Evolutionary conservation across 1,140 invertebrate species (phyloP), one percentile per base, ranked within the genome.

Genomic region (Bombus confusus): DNA sequence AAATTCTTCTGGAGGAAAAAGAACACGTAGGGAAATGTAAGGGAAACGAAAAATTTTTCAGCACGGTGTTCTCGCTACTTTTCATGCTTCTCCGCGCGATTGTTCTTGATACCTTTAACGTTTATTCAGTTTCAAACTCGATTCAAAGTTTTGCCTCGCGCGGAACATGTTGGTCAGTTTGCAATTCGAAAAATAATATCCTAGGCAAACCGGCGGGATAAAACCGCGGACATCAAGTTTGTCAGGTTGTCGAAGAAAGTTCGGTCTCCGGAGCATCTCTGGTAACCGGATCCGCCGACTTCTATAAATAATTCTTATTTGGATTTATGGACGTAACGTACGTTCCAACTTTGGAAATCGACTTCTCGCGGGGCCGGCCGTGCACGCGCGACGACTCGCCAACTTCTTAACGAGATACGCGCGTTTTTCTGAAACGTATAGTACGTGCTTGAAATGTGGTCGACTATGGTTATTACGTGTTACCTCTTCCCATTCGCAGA

Each of bases 301-400:
- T 89, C 87, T 91, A 93, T 93, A 93, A 93, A 93, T 93, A 93
- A 93, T 91, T 93, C 92, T 91, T 89, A 93, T 93, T 92, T 87
- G 88, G 89, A 94, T 93, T 92, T 92, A 94, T 92, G 92, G 88
- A 90, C 83, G 90, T 86, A 79, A 86, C 77, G 80, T 86, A 88
- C 87, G 12, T 80, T 72, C 76, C 52, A 88, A 89, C 71, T 89
- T 89, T 72, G 31, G n/a, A 77, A 41, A 80, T 86, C 87, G 78
- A 86, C 57, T 78, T 68, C 47, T 75, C 84, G 47, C 59, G 4
- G 25, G 47, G 34, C 6, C 47, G 43, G 12, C 3, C 37, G 37
- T 28, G 3, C 25, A 28, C 68, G 37, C 59, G 66, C 76, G 47
- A 43, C 37, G 37, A 43, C 69, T 85, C 78, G 59, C 62, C 57